Conservation (phyloP, 2,888 invertebrate species). For the Nymphalis urticae region DNA sequence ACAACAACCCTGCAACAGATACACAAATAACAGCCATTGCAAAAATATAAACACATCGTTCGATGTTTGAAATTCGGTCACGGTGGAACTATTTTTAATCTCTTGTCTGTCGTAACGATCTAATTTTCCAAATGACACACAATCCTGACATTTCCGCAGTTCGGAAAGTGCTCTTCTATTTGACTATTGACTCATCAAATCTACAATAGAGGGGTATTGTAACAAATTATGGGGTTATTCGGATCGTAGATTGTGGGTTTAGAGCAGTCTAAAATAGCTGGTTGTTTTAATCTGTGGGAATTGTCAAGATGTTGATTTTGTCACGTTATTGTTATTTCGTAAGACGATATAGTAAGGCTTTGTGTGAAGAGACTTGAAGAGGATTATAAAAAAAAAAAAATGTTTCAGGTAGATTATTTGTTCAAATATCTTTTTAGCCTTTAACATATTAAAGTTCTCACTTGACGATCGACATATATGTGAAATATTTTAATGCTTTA, state of each 20-base stretch:
- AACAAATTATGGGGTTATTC: slow-evolving; percentile 14
- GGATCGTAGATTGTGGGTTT: slow-evolving; percentile 18
- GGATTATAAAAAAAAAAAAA: too few species aligned
- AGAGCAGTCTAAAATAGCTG: not conserved
- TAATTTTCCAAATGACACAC: slow-evolving; percentile 32
- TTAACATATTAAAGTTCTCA: too few species aligned
- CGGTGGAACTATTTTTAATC: not conserved
- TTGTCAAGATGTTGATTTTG: slow-evolving; percentile 13
- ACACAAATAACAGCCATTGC: too few species aligned
- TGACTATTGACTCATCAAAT: slow-evolving; percentile 5
- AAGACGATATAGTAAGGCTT: not conserved
- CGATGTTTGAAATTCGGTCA: too few species aligned
- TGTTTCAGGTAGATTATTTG: too few species aligned
- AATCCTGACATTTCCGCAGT: slow-evolving; percentile 31
- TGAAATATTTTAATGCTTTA: too few species aligned
- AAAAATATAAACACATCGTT: too few species aligned
- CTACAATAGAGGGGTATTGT: not conserved
- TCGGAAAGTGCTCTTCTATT: slow-evolving; percentile 7
- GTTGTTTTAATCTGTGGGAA: slow-evolving; percentile 9
- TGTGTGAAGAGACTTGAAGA: not conserved
- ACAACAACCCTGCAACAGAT: too few species aligned
- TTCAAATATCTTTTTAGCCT: too few species aligned
- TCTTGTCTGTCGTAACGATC: slow-evolving; percentile 22
- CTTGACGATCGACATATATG: too few species aligned
- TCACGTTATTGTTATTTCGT: slow-evolving; percentile 7